Percentiles rank a stretch among this genome's conserved stretches.
These are phyloP conservation scores for Antheraea mylitta DNA, from an alignment of 1,140 invertebrate genomes.

Conservation along the genomic window DNA sequence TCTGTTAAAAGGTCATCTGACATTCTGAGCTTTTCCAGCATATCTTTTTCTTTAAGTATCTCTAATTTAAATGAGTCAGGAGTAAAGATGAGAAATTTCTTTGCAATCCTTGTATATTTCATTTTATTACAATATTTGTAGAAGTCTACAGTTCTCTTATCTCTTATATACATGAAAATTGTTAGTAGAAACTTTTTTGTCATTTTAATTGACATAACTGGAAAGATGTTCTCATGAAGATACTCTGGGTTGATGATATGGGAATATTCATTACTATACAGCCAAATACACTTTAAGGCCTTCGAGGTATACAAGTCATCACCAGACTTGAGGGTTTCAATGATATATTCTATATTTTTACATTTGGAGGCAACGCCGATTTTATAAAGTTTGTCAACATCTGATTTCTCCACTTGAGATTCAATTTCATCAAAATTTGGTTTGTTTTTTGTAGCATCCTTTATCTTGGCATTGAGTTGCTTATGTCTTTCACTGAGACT, in stretches of 20 bases:
- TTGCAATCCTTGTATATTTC: slow-evolving; percentile 23
- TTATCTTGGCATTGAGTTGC: slow-evolving; percentile 33
- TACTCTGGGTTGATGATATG: too few relatives aligned
- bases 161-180: slow-evolving; percentile 31
- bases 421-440: slow-evolving; percentile 24
- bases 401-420: slow-evolving; percentile 21
- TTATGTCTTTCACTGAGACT: slow-evolving; percentile 31
- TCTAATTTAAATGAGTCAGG: slow-evolving; percentile 28
- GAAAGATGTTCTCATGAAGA: slow-evolving; percentile 33
- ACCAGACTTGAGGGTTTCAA: too few relatives aligned
- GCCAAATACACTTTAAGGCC: slow-evolving; percentile 17
- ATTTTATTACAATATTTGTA: slow-evolving; percentile 31
- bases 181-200: slow-evolving; percentile 27
- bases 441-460: slow-evolving; percentile 25
- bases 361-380: slow-evolving; percentile 18
- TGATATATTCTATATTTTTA: slow-evolving; percentile 19
- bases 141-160: slow-evolving; percentile 27
- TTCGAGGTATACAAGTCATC: slow-evolving; percentile 27
- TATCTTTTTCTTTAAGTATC: slow-evolving; percentile 5
- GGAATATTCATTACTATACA: slow-evolving; percentile 19
- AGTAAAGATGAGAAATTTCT: slow-evolving; percentile 33
- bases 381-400: slow-evolving; percentile 35
- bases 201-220: slow-evolving; percentile 35
- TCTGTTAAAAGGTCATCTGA: slow-evolving; percentile 9
- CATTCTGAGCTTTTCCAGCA: background rate